A percentile compares a stretch with the other conserved stretches of the same genome.
phyloP scores from a whole-genome alignment of 1,140 invertebrate species.

The Galleria mellonella region DNA sequence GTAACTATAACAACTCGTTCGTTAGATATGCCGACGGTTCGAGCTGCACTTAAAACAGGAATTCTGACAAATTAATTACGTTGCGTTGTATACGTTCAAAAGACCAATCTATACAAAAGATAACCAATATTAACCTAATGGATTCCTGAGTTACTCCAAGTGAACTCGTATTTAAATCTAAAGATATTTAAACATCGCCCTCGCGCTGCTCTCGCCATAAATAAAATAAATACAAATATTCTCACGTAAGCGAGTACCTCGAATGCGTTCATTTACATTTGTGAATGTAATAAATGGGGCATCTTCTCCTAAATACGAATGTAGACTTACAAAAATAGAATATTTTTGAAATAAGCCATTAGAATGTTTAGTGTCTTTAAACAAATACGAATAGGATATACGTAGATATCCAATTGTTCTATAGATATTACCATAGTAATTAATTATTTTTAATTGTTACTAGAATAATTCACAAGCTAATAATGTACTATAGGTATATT shows the following conservation, averaged over 20 bases:
- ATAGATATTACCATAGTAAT: no score
- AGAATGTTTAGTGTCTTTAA: neutral
- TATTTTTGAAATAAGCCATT: conserved; percentile 21
- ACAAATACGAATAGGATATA: no score
- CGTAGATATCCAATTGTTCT: no score
- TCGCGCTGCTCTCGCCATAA: conserved; percentile 61
- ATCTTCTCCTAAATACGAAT: conserved; percentile 61
- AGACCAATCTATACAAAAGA: conserved; percentile 44
- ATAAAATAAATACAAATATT: conserved; percentile 74
- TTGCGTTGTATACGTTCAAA: conserved; percentile 29
- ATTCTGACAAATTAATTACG: conserved; percentile 36
- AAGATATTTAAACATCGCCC: conserved; percentile 70
- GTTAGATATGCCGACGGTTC: conserved; percentile 1
- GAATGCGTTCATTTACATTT: conserved; percentile 71
- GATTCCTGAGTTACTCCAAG: conserved; percentile 53
- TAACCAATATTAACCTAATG: conserved; percentile 62
- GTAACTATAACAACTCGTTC: conserved; percentile 12
- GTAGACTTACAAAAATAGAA: conserved; percentile 39
- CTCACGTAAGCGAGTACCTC: conserved; percentile 70
- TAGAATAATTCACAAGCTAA: no score
- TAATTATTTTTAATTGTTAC: no score
- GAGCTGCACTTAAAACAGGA: conserved; percentile 12
- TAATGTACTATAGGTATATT: no score
- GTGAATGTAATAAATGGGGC: conserved; percentile 71
- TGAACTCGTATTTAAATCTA: conserved; percentile 62